These are phyloP conservation scores for Sarcophaga carnaria DNA, from an alignment of 2,888 invertebrate genomes.

Conservation along the genomic window DNA sequence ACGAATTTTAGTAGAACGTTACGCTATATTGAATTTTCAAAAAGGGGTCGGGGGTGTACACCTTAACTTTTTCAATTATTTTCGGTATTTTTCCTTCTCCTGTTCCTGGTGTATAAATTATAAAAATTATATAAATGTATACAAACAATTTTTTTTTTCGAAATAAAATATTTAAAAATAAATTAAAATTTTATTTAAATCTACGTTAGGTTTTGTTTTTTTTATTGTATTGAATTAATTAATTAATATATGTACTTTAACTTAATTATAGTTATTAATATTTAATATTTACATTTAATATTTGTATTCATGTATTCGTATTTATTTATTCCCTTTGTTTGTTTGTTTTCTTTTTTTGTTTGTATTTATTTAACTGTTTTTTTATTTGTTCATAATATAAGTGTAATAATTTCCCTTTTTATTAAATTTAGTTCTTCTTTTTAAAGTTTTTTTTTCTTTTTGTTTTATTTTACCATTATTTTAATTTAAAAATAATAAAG, in stretches of 20 bases:
- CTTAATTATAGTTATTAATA: background rate
- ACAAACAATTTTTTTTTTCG: no score
- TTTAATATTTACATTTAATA: slow-evolving; percentile 22
- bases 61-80: no score
- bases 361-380: slow-evolving; percentile 14
- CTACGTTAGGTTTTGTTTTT: background rate
- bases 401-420: slow-evolving; percentile 68
- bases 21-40: slow-evolving; percentile 59
- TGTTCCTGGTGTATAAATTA: no score
- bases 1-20: slow-evolving; percentile 69
- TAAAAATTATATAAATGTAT: no score
- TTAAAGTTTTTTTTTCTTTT: no score
- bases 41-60: background rate
- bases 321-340: slow-evolving; percentile 52
- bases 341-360: background rate
- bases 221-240: background rate
- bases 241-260: no score
- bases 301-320: slow-evolving; percentile 39
- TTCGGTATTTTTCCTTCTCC: no score
- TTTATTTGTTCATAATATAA: slow-evolving; percentile 55
- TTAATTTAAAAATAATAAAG: background rate
- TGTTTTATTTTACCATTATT: background rate
- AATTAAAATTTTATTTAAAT: slow-evolving; percentile 16
- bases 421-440: slow-evolving; percentile 38
- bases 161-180: background rate